phyloP scores from a whole-genome alignment of 2,113 vertebrate genomes.

The Struthio camelus region DNA sequence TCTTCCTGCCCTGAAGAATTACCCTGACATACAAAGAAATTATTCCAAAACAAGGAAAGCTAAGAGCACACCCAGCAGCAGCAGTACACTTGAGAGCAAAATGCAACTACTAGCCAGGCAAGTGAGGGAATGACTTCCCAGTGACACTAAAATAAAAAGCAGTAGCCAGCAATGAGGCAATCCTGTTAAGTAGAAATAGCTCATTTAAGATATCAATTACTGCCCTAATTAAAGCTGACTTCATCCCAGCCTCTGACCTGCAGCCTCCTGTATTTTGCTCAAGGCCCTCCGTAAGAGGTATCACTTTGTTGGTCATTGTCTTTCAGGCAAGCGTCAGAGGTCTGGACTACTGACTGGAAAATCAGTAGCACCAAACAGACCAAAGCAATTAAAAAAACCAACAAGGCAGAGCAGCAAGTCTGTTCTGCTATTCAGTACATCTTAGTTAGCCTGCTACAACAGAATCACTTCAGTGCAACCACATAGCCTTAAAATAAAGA shows the following conservation, averaged over 20 bases:
- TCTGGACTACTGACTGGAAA: not conserved
- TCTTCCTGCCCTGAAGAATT: not conserved
- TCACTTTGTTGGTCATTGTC: no score
- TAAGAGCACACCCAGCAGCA: not conserved
- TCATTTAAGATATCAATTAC: not conserved
- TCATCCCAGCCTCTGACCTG: not conserved
- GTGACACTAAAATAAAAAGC: not conserved
- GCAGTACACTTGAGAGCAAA: not conserved
- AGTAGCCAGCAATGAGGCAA: not conserved
- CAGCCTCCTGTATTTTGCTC: not conserved
- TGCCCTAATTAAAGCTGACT: not conserved
- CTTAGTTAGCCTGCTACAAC: not conserved
- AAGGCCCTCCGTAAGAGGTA: not conserved
- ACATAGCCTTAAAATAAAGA: not conserved
- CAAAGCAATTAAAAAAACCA: not conserved
- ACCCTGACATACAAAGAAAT: not conserved
- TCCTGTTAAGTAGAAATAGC: not conserved
- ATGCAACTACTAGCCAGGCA: not conserved
- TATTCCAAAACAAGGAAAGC: not conserved
- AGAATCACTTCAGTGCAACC: not conserved
- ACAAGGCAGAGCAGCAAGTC: not conserved
- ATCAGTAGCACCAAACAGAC: not conserved
- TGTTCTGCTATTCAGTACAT: not conserved
- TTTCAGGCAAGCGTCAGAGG: not conserved
- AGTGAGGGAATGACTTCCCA: not conserved